Base-by-base conservation (phyloP, 1,140 invertebrate species). In the Triops cancriformis region DNA sequence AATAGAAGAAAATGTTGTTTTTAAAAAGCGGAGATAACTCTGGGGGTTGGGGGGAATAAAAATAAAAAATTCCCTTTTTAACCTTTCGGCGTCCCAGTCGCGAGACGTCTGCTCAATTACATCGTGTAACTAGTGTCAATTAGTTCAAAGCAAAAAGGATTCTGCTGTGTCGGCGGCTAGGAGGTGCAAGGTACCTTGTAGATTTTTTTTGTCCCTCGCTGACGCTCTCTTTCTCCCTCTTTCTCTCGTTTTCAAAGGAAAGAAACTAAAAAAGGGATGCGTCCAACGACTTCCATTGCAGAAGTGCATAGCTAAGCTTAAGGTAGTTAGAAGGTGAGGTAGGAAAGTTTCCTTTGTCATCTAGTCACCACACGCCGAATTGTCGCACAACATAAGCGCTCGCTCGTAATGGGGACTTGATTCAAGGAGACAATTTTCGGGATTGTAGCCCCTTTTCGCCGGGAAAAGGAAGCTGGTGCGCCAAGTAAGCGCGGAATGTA, bases 71-170 rank as follows among this genome's bases (percentile, higher is more conserved):
- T 64, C 7, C 23, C 51, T 23, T 23, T n/a, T 23, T 23, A 64
- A 64, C 23, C n/a, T 64, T 64, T 37, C 31, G 2, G 2, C 14
- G 51, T n/a, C 51, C n/a, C n/a, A 1, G 51, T 64, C 18, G 51
- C 51, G 18, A 37, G 31, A n/a, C 23, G 51, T 23, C 51, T 64
- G 51, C 51, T 64, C 51, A 64, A 64, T 64, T 64, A 64, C 51
- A 23, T 18, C n/a, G 51, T 64, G 51, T 64, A 64, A 64, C 51
- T 64, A 64, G 51, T 64, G 51, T 64, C 51, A 64, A 64, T 64
- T 64, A 64, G 51, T 64, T 64, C 51, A 64, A 64, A 64, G 51
- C 10, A 64, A 64, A 64, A 64, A 64, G 51, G 51, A 64, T 64
- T 64, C 51, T 23, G 51, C 51, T 6, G 51, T 64, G 51, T 64